phyloP scores from a whole-genome alignment of 2,113 vertebrate species.

The Menura novaehollandiae region DNA sequence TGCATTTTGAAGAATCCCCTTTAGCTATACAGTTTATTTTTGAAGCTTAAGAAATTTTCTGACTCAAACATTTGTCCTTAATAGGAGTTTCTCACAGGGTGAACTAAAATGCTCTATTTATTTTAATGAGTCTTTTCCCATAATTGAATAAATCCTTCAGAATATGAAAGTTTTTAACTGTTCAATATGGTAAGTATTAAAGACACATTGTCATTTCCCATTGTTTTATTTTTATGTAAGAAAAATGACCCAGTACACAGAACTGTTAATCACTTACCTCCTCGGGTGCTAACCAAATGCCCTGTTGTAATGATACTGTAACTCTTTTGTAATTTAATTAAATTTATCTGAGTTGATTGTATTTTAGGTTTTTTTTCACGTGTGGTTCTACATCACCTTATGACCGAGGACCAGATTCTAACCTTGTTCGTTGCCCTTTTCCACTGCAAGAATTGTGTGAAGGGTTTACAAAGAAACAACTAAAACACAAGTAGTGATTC shows the following conservation, averaged over 20 bases:
- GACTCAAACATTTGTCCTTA: conserved; percentile 34
- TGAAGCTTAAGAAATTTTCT: conserved; percentile 44
- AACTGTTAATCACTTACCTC: neutral
- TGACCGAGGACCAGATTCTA: neutral
- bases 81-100: conserved; percentile 37
- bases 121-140: neutral
- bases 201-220: neutral
- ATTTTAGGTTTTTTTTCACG: neutral
- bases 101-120: conserved; percentile 20
- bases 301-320: neutral
- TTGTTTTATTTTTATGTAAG: neutral
- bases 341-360: neutral
- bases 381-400: neutral
- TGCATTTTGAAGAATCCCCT: neutral
- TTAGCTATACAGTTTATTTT: conserved; percentile 20
- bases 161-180: neutral
- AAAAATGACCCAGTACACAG: neutral
- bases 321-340: neutral
- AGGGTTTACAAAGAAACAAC: neutral
- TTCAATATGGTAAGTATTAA: neutral
- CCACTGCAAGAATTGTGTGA: neutral
- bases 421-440: neutral
- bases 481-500: neutral
- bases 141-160: conserved; percentile 8
- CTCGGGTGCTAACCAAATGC: neutral